Evolutionary conservation across 2,888 invertebrate species (phyloP), one percentile per base, ranked within the genome.

Genomic region (Acronicta leporina): DNA sequence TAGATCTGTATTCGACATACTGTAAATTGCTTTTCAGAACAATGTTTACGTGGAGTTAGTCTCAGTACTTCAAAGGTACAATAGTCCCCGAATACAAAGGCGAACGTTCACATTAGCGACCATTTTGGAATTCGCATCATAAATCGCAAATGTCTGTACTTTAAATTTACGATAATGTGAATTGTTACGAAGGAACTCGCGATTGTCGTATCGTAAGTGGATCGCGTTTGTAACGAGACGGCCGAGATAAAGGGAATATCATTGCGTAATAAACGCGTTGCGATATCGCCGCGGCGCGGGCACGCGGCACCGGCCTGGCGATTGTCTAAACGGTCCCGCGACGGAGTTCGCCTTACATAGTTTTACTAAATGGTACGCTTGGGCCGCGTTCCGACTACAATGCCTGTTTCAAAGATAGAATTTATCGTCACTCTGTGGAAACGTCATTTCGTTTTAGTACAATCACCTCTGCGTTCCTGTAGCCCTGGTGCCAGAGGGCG

Each of bases 131-230:
- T 73, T 68, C 65, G 58, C 58, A 46, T 68, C 66, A 64, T 77
- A 77, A 76, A 77, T 76, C 63, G 50, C 67, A 69, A 72, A 73
- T 67, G 73, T 67, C 75, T 64, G 64, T 69, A 74, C 63, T 77
- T 77, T 62, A 70, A 77, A 77, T 77, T 68, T 77, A 75, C 71
- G 75, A 68, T 77, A 73, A 75, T 75, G 77, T 58, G 71, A 73
- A 77, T 71, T 77, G 73, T 68, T 63, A 66, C 65, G 57, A 75
- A 66, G 63, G 61, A 67, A 69, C 57, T 71, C 64, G 68, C 55
- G 67, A 70, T 70, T 61, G 61, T 63, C 70, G 60, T 73, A 71
- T 74, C 73, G 70, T 66, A 69, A 72, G 69, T 68, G 63, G 67
- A 68, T 77, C 75, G 77, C 63, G 51, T 75, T 51, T 59, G 68